Base-by-base conservation (phyloP, 2,797 vertebrate genomes). In the Cyclura pinguis region DNA sequence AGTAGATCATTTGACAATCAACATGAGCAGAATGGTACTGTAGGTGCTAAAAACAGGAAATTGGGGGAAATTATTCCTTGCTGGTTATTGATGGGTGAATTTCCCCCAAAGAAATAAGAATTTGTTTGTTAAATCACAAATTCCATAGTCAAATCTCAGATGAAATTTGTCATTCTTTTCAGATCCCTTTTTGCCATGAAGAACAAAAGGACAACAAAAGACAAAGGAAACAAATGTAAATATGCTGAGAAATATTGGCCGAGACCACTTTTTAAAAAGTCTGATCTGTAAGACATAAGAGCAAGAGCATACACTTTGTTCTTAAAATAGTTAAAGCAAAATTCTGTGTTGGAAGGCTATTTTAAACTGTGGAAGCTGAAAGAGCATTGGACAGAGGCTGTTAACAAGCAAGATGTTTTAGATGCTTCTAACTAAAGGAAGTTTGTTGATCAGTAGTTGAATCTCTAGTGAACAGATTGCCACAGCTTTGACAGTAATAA, bases 381-480 rank as follows among this genome's bases (percentile, higher is more conserved):
- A 80, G 84, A 69, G 93, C 90, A 93, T 76, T 86, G 91, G 91
- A 80, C 52, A 82, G 91, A 93, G 77, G 91, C 85, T 67, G 3
- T 42, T 78, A 77, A 0, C 76, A 88, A 92, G 77, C 90, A 86
- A 84, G 80, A 91, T 92, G 88, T 88, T 91, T 93, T 78, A 94
- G 85, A 88, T 92, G 57, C 92, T 91, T 80, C 73, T 74, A 69
- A 76, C 81, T 64, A 84, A 32, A 92, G 89, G 80, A 73, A 86
- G 74, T 91, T 80, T 88, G 94, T 90, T 91, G 87, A 94, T 91
- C 88, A 94, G 93, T 91, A 91, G 94, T 92, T 95, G 94, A 95
- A 93, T 95, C 89, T 91, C 89, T 93, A 93, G 93, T 74, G 92
- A 97, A 94, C 76, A 96, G 94, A 95, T 91, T 94, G 93, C 86